Evolutionary conservation across 2,797 vertebrate genomes (phyloP).

Genomic region (Cercopithecus petaurista): DNA sequence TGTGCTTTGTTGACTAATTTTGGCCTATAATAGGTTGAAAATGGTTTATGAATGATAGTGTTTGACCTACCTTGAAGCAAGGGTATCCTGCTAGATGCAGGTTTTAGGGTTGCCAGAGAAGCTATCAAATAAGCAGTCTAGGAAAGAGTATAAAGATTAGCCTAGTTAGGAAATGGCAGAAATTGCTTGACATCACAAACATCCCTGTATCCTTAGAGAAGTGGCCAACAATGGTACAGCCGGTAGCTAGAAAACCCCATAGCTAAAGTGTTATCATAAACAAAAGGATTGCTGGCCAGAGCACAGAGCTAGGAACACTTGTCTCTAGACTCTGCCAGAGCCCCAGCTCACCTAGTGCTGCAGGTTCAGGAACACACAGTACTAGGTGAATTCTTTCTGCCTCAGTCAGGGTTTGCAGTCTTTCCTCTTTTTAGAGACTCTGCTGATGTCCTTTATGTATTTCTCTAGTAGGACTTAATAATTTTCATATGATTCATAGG

Average conservation of each 20-base stretch:
- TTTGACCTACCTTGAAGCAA: conserved; percentile 2
- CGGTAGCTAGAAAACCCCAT: background rate
- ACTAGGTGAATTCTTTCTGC: background rate
- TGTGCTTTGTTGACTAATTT: background rate
- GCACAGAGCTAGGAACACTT: rapidly evolving
- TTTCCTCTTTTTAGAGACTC: background rate
- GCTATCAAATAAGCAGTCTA: background rate
- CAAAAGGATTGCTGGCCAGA: background rate
- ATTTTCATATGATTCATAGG: background rate
- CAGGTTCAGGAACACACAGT: background rate
- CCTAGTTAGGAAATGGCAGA: background rate
- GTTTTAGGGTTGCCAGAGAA: background rate
- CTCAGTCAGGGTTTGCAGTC: background rate
- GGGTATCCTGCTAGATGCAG: background rate
- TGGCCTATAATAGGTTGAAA: background rate
- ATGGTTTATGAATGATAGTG: background rate
- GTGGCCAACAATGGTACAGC: background rate
- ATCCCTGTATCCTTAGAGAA: background rate
- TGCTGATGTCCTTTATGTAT: background rate
- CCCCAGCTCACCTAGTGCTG: background rate
- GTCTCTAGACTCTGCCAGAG: background rate
- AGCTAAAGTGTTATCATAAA: background rate
- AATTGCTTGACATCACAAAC: background rate
- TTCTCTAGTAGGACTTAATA: background rate
- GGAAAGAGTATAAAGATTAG: background rate